Conservation (phyloP, 2,888 invertebrate genomes). For the Coecobrya sp. region DNA sequence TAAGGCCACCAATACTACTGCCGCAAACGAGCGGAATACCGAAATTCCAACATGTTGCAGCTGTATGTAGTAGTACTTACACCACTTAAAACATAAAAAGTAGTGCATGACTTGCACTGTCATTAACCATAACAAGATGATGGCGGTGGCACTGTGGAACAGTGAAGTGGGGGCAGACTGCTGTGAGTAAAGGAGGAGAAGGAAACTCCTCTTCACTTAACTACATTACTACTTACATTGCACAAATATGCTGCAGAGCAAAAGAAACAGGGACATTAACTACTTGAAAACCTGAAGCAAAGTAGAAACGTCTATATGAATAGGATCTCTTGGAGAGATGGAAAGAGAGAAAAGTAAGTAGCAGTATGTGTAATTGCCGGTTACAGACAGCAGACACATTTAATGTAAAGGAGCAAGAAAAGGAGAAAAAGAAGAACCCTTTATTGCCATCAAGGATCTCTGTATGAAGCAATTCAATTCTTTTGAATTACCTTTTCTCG, state of each 20-base stretch:
- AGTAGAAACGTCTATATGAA: not conserved
- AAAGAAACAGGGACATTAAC: slow-evolving; percentile 7
- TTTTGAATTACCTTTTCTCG: slow-evolving; percentile 78
- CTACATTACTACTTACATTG: slow-evolving; percentile 36
- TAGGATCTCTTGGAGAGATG: not conserved
- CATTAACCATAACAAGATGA: slow-evolving; percentile 68
- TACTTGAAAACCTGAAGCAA: not conserved
- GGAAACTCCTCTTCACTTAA: slow-evolving; percentile 46
- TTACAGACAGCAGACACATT: slow-evolving; percentile 37
- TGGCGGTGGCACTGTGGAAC: not conserved
- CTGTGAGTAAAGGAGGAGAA: slow-evolving; percentile 37
- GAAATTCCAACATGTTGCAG: slow-evolving; percentile 68
- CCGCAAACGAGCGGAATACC: slow-evolving; percentile 8
- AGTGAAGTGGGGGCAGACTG: slow-evolving; percentile 13
- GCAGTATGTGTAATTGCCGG: slow-evolving; percentile 69
- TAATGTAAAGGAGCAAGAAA: slow-evolving; percentile 14
- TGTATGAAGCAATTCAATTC: slow-evolving; percentile 78
- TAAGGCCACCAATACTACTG: slow-evolving; percentile 47
- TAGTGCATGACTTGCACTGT: slow-evolving; percentile 13
- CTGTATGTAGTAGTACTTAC: not conserved
- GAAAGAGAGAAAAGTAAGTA: slow-evolving; percentile 1
- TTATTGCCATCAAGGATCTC: slow-evolving; percentile 75
- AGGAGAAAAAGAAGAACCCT: slow-evolving; percentile 56
- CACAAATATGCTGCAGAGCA: slow-evolving; percentile 17
- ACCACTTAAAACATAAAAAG: slow-evolving; percentile 39